A percentile compares a stretch with the other conserved stretches of the same genome.
These are phyloP conservation scores for Eupithecia exiguata DNA, from an alignment of 2,888 invertebrate species.

Conservation along the genomic window DNA sequence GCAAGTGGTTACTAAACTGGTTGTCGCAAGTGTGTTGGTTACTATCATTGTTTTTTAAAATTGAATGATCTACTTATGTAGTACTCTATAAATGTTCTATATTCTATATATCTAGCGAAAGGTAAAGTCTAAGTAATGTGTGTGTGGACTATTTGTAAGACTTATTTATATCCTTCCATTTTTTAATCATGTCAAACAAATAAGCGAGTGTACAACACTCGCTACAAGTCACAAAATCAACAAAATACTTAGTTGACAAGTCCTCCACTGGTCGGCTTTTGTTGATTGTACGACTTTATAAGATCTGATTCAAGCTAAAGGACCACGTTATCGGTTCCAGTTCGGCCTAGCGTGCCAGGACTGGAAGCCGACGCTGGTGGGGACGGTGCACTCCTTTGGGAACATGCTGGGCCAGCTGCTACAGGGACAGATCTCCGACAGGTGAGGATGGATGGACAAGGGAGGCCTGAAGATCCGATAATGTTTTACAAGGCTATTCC, in stretches of 20 bases:
- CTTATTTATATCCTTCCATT: not conserved
- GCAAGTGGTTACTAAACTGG: not conserved
- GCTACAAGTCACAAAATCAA: not conserved
- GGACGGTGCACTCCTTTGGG: constrained; percentile 74
- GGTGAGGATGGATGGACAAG: constrained; percentile 52
- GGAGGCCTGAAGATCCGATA: not conserved
- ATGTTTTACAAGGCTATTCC: no score
- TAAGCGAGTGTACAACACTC: not conserved
- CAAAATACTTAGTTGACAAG: not conserved
- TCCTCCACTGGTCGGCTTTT: not conserved
- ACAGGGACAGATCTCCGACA: constrained; percentile 77
- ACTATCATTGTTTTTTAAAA: not conserved
- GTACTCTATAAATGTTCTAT: no score
- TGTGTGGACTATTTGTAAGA: not conserved
- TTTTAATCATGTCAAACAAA: not conserved
- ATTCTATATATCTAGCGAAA: not conserved
- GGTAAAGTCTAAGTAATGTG: not conserved
- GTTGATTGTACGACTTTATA: not conserved
- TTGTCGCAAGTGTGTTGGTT: not conserved
- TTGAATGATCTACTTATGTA: no score
- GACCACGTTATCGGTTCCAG: constrained; percentile 49
- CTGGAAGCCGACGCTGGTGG: constrained; percentile 76
- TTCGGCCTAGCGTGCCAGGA: constrained; percentile 74
- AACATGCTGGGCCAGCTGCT: constrained; percentile 73
- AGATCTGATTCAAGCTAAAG: not conserved